Evolutionary conservation across 2,888 invertebrate genomes (phyloP), one percentile per base, ranked within the genome.

Genomic region (Spodoptera exigua): DNA sequence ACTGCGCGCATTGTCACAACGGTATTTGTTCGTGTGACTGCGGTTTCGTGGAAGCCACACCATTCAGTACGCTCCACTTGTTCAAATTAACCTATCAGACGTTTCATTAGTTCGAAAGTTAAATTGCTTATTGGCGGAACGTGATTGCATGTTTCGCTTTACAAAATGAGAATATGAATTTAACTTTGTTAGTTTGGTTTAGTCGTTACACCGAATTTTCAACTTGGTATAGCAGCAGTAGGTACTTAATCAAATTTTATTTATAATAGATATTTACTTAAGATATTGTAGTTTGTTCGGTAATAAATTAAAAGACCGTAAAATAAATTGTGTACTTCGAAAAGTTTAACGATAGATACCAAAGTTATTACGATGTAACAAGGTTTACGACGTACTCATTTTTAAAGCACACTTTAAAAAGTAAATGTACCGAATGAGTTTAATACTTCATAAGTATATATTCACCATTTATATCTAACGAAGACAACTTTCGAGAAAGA

Each of bases 61-160:
- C 21, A 54, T 47, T 69, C 46, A 44, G 27, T 39, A 40, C 32
- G 34, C 53, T 54, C 13, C 39, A 18, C 43, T 52, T 34, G 54
- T 48, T 69, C 43, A 74, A 74, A 74, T 74, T 74, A 68, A 74
- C 74, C 54, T 61, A 74, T 68, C 74, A 69, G 61, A 43, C 43
- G 70, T 55, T 67, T 55, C 44, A 74, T 74, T 74, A 55, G 47
- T 74, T 74, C 27, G 54, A 68, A 68, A 68, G 62, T 74, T 68
- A 61, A 74, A 68, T 68, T 68, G 74, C 62, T 61, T 69, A 68
- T 68, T 45, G 62, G 70, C 27, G 35, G 47, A 61, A 43, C 62
- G 34, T 61, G 62, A 69, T 69, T 49, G 70, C 54, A 51, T 62
- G 74, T 61, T 68, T 54, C 21, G 62, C 39, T 68, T 68, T 18